Evolutionary conservation across 2,888 invertebrate species (phyloP).

Genomic region (Trachelus tabidus): DNA sequence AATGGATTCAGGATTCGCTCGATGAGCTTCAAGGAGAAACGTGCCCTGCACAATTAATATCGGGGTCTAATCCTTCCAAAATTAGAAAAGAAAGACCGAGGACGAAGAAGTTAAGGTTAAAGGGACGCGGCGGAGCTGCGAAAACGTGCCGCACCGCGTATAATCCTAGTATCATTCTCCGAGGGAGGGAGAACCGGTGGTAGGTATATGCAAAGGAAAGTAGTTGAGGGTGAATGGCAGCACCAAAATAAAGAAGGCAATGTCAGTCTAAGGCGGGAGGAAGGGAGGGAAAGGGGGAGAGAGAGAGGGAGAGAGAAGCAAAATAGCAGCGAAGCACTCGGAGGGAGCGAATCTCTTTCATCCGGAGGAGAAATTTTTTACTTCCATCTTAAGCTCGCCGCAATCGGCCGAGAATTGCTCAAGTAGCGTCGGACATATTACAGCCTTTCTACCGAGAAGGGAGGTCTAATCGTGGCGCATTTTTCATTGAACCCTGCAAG

Average conservation of each 20-base stretch:
- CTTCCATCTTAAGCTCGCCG: slow-evolving; percentile 15
- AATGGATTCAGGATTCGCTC: background rate
- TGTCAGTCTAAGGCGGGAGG: no score
- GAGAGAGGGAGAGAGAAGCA: no score
- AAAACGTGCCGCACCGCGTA: slow-evolving; percentile 17
- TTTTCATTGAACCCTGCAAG: slow-evolving; percentile 19
- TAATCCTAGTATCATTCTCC: slow-evolving; percentile 26
- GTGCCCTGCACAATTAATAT: slow-evolving; percentile 16
- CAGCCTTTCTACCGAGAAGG: slow-evolving; percentile 37
- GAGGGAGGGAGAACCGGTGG: slow-evolving; percentile 9
- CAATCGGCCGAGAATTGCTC: slow-evolving; percentile 37
- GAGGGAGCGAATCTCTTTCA: slow-evolving; percentile 20
- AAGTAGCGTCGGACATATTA: slow-evolving; percentile 35
- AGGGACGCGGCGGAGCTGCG: slow-evolving; percentile 1
- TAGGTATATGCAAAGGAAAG: slow-evolving; percentile 23
- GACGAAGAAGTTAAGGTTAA: slow-evolving; percentile 7
- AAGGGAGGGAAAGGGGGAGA: no score
- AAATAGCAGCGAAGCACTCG: background rate
- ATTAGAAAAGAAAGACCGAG: slow-evolving; percentile 5
- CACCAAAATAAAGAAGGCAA: no score
- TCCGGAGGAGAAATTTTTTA: slow-evolving; percentile 25
- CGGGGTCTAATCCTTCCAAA: slow-evolving; percentile 14
- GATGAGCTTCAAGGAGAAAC: slow-evolving; percentile 8
- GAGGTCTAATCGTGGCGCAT: slow-evolving; percentile 26
- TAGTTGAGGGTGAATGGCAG: slow-evolving; percentile 11